phyloP scores from a whole-genome alignment of 2,797 vertebrate genomes.

The Paramormyrops hopkinsi region DNA sequence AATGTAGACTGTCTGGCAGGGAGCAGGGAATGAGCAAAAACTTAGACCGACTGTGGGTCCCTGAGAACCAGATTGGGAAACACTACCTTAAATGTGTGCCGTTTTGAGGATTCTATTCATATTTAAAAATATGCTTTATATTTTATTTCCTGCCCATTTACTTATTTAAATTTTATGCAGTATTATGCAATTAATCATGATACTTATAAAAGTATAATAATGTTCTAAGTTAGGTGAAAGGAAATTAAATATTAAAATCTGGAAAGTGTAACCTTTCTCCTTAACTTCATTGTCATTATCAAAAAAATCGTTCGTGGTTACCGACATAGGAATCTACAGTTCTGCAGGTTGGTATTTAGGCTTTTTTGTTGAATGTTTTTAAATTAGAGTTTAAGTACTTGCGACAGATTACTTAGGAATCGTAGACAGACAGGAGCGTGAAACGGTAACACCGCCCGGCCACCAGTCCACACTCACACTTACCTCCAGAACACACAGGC shows the following conservation, averaged over 20 bases:
- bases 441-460: neutral
- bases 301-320: neutral
- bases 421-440: neutral
- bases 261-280: neutral
- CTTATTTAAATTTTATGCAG: neutral
- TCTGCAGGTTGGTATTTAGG: neutral
- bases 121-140: constrained; percentile 1
- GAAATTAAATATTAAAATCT: constrained; percentile 10
- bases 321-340: neutral
- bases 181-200: neutral
- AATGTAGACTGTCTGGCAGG: neutral
- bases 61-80: neutral
- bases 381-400: neutral
- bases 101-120: neutral
- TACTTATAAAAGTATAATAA: constrained; percentile 7
- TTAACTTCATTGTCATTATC: neutral
- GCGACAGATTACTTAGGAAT: neutral
- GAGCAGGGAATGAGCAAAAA: neutral
- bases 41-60: neutral
- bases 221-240: neutral
- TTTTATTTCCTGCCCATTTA: neutral
- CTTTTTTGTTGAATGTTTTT: neutral
- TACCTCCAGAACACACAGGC: neutral
- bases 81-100: neutral
- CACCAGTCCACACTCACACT: neutral